Conservation (phyloP, 2,113 vertebrate species). For the Melanocharis versteri region DNA sequence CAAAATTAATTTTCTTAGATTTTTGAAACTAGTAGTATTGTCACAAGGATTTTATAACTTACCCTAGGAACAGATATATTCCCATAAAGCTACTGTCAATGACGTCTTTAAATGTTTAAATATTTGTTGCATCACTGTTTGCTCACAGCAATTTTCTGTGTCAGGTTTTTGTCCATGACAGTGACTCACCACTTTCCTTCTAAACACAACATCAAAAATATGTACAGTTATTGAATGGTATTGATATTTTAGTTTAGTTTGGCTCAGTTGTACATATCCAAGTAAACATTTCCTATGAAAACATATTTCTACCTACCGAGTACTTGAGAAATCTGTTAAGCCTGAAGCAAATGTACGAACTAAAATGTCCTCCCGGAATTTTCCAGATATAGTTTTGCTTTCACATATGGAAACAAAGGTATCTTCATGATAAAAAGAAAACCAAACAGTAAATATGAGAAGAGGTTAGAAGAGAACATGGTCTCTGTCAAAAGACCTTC, state of each 20-base stretch:
- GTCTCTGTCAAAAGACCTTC: not conserved
- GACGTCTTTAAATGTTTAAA: not conserved
- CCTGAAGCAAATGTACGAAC: not conserved
- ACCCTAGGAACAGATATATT: not conserved
- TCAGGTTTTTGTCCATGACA: not conserved
- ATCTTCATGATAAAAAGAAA: not conserved
- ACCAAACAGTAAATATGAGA: not conserved
- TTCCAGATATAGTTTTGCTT: not conserved
- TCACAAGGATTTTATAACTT: not conserved
- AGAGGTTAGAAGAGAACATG: not conserved
- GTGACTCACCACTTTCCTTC: not conserved
- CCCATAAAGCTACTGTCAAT: not conserved
- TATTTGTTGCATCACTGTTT: not conserved
- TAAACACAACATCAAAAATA: not conserved
- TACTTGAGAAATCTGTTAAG: not conserved
- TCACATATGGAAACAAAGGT: not conserved
- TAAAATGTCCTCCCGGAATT: not conserved
- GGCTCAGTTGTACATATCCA: not conserved
- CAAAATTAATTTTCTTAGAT: not conserved
- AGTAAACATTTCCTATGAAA: not conserved
- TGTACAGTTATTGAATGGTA: not conserved
- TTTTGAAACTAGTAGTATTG: not conserved
- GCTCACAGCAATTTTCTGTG: not conserved
- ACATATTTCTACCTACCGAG: not conserved
- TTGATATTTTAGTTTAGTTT: not conserved